Percentiles rank a stretch among this genome's conserved stretches.
Evolutionary conservation across 1,140 invertebrate species (phyloP).

Genomic region (Drosophila ogumai): DNA sequence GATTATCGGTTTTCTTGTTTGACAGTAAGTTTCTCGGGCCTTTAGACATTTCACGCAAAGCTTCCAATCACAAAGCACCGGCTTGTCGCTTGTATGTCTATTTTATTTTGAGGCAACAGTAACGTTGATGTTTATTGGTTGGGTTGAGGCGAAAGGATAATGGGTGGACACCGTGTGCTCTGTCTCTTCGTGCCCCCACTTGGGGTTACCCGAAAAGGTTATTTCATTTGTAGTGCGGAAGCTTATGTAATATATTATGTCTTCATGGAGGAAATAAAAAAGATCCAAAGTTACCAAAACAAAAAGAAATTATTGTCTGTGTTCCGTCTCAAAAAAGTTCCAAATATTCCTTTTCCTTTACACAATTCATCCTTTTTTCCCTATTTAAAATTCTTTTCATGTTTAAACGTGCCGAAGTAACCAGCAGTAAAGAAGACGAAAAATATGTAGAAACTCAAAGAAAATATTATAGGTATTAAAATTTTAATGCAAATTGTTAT

Average conservation of each 20-base stretch:
- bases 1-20: constrained; percentile 72
- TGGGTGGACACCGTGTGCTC: constrained; percentile 22
- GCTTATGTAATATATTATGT: neutral
- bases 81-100: constrained; percentile 46
- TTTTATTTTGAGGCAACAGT: constrained; percentile 59
- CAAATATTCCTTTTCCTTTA: constrained; percentile 14
- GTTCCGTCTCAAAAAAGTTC: neutral
- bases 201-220: neutral
- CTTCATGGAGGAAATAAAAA: neutral
- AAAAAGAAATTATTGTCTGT: neutral
- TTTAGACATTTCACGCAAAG: constrained; percentile 18
- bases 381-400: constrained; percentile 77
- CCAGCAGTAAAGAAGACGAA: constrained; percentile 10
- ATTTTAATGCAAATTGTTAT: constrained; percentile 83
- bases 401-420: constrained; percentile 62
- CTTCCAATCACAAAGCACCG: constrained; percentile 13
- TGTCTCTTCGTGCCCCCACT: neutral
- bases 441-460: constrained; percentile 53
- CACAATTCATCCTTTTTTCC: constrained; percentile 27
- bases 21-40: constrained; percentile 22
- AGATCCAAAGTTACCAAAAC: neutral
- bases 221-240: neutral
- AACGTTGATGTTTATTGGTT: constrained; percentile 73
- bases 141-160: constrained; percentile 72
- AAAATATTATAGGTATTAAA: constrained; percentile 80